Base-by-base conservation (phyloP, 2,888 invertebrate genomes). In the Choristoneura rosaceana region DNA sequence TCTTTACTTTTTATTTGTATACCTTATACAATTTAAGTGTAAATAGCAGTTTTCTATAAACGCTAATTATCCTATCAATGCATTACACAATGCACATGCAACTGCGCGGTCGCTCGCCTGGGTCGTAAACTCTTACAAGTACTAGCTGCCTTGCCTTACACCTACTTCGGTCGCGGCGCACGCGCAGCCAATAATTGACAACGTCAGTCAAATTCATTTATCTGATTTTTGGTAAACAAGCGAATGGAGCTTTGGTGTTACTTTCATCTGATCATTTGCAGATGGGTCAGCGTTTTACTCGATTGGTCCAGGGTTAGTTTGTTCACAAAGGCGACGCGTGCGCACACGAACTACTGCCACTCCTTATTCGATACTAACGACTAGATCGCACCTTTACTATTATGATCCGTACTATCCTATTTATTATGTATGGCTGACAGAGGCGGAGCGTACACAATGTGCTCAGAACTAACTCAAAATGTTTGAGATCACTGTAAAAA, bases 301-400 rank as follows among this genome's bases (percentile, higher is more conserved):
- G 4, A 41, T 9, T 17, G 17, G 15, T 41, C 10, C 10, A 62
- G 62, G 45, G 38, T 61, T 10, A 4, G 9, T 9, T 38, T 9
- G n/a, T 60, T n/a, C 25, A 4, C n/a, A 2, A 50, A 25, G 33
- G 61, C 45, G 25, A 59, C 63, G 71, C 68, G 59, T 15, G 34
- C 66, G 61, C 71, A 60, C 34, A 43, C 66, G 67, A 65, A 43
- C n/a, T 14, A 47, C 65, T 41, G 38, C 65, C 67, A 71, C 58
- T 67, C 55, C 75, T 76, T 74, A 76, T 76, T 75, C 74, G 75
- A 74, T 75, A 74, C 71, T 76, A 71, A 76, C 73, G 76, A 76
- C 76, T 76, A 76, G 76, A 76, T 75, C 65, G 71, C 74, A 71
- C 74, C 25, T 74, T 70, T 74, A 70, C 68, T 38, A 74, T 62